Evolutionary conservation across 2,113 vertebrate species (phyloP).

Genomic region (Bos javanicus): DNA sequence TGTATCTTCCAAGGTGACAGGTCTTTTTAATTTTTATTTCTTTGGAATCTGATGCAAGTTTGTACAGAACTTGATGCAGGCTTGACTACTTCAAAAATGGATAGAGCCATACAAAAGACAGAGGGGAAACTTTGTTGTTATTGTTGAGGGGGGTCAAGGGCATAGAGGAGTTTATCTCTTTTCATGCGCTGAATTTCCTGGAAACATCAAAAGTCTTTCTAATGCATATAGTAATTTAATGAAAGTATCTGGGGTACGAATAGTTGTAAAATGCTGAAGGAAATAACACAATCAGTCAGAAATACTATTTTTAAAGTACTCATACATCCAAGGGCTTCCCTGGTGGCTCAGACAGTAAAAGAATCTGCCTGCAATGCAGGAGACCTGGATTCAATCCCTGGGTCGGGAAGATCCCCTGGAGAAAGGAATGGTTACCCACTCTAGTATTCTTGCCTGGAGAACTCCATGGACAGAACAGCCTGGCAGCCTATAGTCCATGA

Average conservation of each 20-base stretch:
- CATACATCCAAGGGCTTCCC: neutral
- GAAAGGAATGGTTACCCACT: neutral
- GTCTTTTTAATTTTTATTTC: neutral
- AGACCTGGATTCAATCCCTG: neutral
- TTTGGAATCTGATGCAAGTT: neutral
- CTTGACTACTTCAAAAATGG: neutral
- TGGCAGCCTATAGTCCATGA: neutral
- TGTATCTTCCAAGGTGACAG: neutral
- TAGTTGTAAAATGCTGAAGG: neutral
- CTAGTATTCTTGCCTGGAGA: neutral
- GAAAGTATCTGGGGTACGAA: neutral
- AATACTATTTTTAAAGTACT: neutral
- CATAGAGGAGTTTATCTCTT: neutral
- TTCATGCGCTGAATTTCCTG: neutral
- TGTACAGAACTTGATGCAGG: neutral
- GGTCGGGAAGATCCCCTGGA: neutral
- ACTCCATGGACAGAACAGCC: neutral
- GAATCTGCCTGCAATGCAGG: neutral
- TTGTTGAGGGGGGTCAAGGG: neutral
- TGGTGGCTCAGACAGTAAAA: neutral
- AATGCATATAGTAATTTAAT: neutral
- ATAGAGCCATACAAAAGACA: neutral
- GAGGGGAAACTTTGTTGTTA: neutral
- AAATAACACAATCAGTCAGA: neutral
- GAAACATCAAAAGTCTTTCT: neutral